A percentile compares a stretch with the other conserved stretches of the same genome.
Evolutionary conservation across 2,888 invertebrate genomes (phyloP).

Genomic region (Drosophila paranaensis): DNA sequence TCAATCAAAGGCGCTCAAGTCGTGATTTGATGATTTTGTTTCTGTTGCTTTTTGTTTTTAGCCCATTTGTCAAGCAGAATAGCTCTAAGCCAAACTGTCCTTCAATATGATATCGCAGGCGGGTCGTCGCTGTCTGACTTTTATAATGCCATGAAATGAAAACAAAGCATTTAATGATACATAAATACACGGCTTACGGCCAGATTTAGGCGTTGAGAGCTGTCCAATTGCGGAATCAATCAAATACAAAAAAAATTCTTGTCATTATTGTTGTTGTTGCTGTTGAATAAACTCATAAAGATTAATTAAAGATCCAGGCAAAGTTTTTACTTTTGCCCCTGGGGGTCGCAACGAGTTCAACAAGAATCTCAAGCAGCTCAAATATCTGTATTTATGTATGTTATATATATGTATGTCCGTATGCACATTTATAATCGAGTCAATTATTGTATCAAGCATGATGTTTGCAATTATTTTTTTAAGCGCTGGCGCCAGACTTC

Average conservation of each 20-base stretch:
- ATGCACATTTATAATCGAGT: conserved; percentile 44
- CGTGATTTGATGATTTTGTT: conserved; percentile 79
- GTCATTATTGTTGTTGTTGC: conserved; percentile 4
- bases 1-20: conserved; percentile 75
- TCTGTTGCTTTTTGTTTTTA: conserved; percentile 18
- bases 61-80: conserved; percentile 59
- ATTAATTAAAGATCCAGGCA: conserved; percentile 41
- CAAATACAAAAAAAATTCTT: conserved; percentile 15
- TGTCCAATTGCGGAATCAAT: conserved; percentile 44
- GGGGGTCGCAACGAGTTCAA: conserved; percentile 34
- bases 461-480: conserved; percentile 63
- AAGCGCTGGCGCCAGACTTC: conserved; percentile 64
- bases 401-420: conserved; percentile 8
- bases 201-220: conserved; percentile 24
- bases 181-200: conserved; percentile 44
- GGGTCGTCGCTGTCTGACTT: conserved; percentile 22
- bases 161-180: conserved; percentile 56
- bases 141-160: conserved; percentile 37
- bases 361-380: conserved; percentile 32
- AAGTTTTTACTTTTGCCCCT: conserved; percentile 5
- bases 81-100: conserved; percentile 54
- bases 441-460: conserved; percentile 56
- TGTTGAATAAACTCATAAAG: conserved; percentile 33
- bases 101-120: conserved; percentile 32
- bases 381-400: conserved; percentile 1